Evolutionary conservation across 2,888 invertebrate genomes (phyloP), one percentile per base, ranked within the genome.

Genomic region (Leptopilina myrica): DNA sequence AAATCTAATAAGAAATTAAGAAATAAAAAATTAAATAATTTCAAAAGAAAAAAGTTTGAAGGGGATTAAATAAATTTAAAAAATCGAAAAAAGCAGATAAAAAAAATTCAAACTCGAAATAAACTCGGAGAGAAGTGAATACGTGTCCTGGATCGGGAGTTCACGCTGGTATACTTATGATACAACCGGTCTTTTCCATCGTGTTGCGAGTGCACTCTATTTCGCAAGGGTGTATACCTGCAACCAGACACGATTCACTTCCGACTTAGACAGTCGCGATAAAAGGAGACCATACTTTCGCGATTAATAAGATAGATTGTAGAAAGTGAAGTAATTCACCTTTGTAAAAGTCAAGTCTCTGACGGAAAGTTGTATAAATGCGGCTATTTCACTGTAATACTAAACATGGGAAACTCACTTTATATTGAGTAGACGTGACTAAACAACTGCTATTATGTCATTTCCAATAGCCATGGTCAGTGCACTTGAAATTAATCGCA

Each of bases 291-390:
- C 81, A 83, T 83, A 85, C 84, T 88, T 87, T 87, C 82, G 80
- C 86, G 90, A 90, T 90, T 88, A 89, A 89, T 89, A 89, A 89
- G 87, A 82, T 79, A 85, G 89, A 89, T 89, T 87, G 84, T 82
- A 84, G 84, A 87, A 87, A 88, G 87, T 87, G 85, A 87, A 86
- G 88, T 89, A 88, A 89, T 88, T 88, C 85, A 83, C 84, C 67
- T 83, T 86, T 86, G 85, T 86, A 59, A 53, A 69, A 69, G 82
- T 80, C 79, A 67, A 75, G 67, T 65, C 75, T 59, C 77, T 66
- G 76, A 78, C 64, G 53, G 43, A 20, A 20, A 64, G 53, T 76
- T 69, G 33, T 56, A 62, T 62, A 49, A 49, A 49, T 49, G 33
- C 33, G 33, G 49, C 11, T 49, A 49, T 33, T 49, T 49, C 49